Percentiles rank a stretch among this genome's conserved stretches.
phyloP scores from a whole-genome alignment of 92 coral and sea anemone species.

The Paragorgia papillata region DNA sequence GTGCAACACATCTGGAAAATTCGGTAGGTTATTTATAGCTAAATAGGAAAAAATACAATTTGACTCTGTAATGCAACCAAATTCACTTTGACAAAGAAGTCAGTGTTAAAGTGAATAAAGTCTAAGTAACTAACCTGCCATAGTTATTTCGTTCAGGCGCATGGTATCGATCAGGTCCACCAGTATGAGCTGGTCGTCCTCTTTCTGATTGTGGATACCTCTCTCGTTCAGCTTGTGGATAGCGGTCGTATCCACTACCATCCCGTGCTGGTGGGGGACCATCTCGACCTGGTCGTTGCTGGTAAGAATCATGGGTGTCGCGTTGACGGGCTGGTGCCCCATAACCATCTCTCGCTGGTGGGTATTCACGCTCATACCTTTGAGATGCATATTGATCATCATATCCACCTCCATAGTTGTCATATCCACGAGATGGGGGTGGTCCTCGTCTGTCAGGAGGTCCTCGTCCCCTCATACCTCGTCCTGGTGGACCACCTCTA shows the following conservation, averaged over 20 bases:
- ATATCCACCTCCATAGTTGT: slow-evolving; percentile 28
- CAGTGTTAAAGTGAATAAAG: no score
- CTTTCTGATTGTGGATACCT: not conserved
- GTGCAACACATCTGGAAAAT: no score
- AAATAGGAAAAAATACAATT: no score
- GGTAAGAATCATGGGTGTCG: not conserved
- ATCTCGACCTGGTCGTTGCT: not conserved
- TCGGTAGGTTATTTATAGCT: no score
- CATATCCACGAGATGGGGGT: slow-evolving; percentile 20
- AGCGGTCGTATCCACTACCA: slow-evolving; percentile 18
- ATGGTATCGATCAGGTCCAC: slow-evolving; percentile 3
- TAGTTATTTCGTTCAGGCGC: not conserved
- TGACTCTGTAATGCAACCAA: no score
- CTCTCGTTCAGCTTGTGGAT: slow-evolving; percentile 7
- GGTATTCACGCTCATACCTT: slow-evolving; percentile 5
- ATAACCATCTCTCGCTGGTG: not conserved
- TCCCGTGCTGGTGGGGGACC: slow-evolving; percentile 4
- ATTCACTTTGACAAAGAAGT: no score
- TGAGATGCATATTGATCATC: not conserved
- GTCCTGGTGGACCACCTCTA: slow-evolving; percentile 5
- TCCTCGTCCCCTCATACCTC: not conserved
- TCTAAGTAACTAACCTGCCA: not conserved
- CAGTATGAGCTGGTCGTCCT: not conserved
- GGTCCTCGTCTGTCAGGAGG: slow-evolving; percentile 37
- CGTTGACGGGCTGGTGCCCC: not conserved